Evolutionary conservation across 2,888 invertebrate species (phyloP).

Genomic region (Carabus problematicus): DNA sequence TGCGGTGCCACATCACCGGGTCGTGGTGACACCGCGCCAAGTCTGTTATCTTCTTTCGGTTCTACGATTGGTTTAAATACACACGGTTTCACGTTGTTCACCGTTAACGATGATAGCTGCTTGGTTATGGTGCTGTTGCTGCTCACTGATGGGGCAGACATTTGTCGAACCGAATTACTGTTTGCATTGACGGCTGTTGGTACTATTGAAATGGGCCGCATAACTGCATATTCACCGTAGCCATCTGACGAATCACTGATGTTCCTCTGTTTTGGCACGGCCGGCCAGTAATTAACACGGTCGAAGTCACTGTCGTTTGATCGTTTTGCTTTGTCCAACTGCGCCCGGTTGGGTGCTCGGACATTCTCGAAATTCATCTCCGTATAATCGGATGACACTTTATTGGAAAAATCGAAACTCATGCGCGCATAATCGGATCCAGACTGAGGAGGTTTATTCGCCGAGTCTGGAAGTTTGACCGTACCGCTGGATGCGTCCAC

Average conservation of each 20-base stretch:
- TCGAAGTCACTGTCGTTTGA: constrained; percentile 48
- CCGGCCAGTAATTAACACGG: constrained; percentile 57
- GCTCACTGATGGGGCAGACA: constrained; percentile 24
- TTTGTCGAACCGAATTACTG: constrained; percentile 29
- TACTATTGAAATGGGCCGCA: constrained; percentile 43
- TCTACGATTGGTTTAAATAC: constrained; percentile 44
- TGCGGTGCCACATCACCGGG: constrained; percentile 46
- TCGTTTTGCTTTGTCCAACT: constrained; percentile 33
- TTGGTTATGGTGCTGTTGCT: constrained; percentile 24
- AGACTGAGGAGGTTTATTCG: constrained; percentile 20
- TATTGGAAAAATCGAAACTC: constrained; percentile 34
- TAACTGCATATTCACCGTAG: constrained; percentile 46
- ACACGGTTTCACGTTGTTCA: constrained; percentile 22
- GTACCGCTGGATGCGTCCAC: constrained; percentile 55
- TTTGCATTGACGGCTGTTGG: not conserved
- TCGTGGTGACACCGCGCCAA: constrained; percentile 44
- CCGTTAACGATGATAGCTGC: constrained; percentile 27
- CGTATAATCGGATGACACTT: constrained; percentile 51
- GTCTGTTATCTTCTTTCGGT: constrained; percentile 46
- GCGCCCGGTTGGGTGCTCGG: constrained; percentile 36
- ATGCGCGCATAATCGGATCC: constrained; percentile 47
- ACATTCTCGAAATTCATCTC: constrained; percentile 54
- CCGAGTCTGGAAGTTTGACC: constrained; percentile 46
- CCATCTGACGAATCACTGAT: constrained; percentile 48
- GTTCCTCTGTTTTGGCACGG: constrained; percentile 46